A percentile compares a stretch with the other conserved stretches of the same genome.
phyloP scores from a whole-genome alignment of 2,113 vertebrate genomes.

The Pterocles orientalis region DNA sequence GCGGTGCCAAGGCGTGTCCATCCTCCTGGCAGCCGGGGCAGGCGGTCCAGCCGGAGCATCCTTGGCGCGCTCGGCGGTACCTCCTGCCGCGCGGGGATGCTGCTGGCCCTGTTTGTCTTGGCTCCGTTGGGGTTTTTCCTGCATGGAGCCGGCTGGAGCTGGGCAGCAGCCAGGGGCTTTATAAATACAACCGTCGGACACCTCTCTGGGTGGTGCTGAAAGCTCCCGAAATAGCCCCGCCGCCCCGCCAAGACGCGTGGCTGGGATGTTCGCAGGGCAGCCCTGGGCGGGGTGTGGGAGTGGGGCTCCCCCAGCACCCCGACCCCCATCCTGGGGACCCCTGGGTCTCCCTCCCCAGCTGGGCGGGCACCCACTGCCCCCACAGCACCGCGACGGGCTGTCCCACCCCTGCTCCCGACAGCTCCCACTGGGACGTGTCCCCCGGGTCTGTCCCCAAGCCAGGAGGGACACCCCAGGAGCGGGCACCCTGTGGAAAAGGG shows the following conservation, averaged over 20 bases:
- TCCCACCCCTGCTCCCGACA: neutral
- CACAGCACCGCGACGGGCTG: neutral
- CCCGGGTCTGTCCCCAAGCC: fast-evolving
- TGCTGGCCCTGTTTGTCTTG: constrained; percentile 55
- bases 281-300: neutral
- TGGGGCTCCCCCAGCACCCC: fast-evolving
- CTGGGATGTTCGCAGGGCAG: neutral
- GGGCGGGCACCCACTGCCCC: neutral
- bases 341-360: neutral
- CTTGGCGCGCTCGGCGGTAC: neutral
- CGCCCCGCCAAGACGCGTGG: neutral
- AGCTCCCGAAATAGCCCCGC: neutral
- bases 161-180: neutral
- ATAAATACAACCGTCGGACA: constrained; percentile 51
- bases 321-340: fast-evolving
- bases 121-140: neutral
- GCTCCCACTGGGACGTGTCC: fast-evolving
- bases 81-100: neutral
- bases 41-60: neutral
- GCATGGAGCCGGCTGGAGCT: neutral
- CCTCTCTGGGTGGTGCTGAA: constrained; percentile 43
- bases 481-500: neutral
- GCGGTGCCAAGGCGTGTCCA: neutral
- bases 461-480: no score
- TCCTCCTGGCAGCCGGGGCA: neutral